Evolutionary conservation across 2,113 vertebrate species (phyloP), one percentile per base, ranked within the genome.

Genomic region (Pedetes capensis): DNA sequence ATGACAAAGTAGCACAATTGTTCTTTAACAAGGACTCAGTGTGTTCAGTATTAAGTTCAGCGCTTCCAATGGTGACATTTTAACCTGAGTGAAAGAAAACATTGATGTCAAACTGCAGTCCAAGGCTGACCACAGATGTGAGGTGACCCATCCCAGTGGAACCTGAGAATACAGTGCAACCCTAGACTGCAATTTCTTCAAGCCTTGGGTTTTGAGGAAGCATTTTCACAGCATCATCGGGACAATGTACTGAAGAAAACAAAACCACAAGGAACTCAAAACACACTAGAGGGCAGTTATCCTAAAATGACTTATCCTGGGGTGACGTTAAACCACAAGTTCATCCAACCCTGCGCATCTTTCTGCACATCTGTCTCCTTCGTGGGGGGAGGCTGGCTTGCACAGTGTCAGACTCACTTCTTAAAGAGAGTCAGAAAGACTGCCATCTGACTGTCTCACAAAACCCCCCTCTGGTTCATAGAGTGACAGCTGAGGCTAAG

Each of bases 11-110:
- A 27, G 49, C 59, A 34, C 25, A 51, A 16, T 66, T 53, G 37
- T 27, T 84, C 27, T 81, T 93, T 68, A 94, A 72, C 39, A 88
- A 68, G 47, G 82, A 49, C 59, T 1, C 57, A n/a, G 14, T 12
- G 57, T 88, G 34, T 71, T 95, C 91, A 37, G 82, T 51, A 78
- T 92, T 83, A 90, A 87, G 44, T 82, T 78, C 76, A 91, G 95
- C 87, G 64, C 13, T 29, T 93, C 88, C 92, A 92, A 96, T 87
- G 9, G 29, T 95, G 93, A 29, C 51, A 34, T 66, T 91, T 57
- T 94, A 95, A 95, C 12, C 18, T 22, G 6, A 72, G 11, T 16
- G 18, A 2, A 69, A 47, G 82, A 84, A 94, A 78, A 3, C 12
- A 27, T 8, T 8, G 42, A 16, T 49, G 51, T 80, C 84, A 68